Evolutionary conservation across 2,888 invertebrate species (phyloP), one percentile per base, ranked within the genome.

Genomic region (Pandemis cinnamomeana): DNA sequence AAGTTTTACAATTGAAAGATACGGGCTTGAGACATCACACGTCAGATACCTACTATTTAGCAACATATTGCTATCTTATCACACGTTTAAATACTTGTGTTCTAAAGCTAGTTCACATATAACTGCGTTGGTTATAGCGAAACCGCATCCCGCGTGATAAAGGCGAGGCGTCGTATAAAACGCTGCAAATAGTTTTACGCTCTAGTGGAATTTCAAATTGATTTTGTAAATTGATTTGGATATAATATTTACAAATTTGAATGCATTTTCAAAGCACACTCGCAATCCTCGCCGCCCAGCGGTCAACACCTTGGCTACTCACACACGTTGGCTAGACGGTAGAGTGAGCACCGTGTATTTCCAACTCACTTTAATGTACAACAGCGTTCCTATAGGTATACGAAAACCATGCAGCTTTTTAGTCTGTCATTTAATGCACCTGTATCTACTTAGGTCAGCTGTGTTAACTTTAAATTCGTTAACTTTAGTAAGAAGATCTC

Each of bases 121-220:
- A 1, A 36, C 27, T 27, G 58, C 20, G 20, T 2, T 7, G 1
- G 58, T 27, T 1, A 58, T 58, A 58, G 27, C 27, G 27, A 58
- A 58, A 58, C 58, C 27, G 58, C 58, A 58, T 58, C 27, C 58
- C 20, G 58, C 58, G 27, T 27, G 58, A 58, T 58, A 58, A 58
- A 11, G 58, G 58, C 27, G 58, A 7, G 27, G n/a, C 51, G 11
- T 1, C 10, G 5, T 58, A 5, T 58, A 58, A 13, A 58, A 58
- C 8, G 27, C 11, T 55, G 55, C 58, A 58, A 58, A 58, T 58
- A 58, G 27, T 20, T 58, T 58, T 27, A 58, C 11, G 8, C 58
- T 58, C 58, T 20, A 11, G 27, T 27, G 11, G 58, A 58, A 58
- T 27, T 27, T 8, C n/a, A 8, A 58, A 27, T 10, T 58, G 8